Evolutionary conservation across 2,113 vertebrate genomes (phyloP).

Genomic region (Phylloscopus whistleri): DNA sequence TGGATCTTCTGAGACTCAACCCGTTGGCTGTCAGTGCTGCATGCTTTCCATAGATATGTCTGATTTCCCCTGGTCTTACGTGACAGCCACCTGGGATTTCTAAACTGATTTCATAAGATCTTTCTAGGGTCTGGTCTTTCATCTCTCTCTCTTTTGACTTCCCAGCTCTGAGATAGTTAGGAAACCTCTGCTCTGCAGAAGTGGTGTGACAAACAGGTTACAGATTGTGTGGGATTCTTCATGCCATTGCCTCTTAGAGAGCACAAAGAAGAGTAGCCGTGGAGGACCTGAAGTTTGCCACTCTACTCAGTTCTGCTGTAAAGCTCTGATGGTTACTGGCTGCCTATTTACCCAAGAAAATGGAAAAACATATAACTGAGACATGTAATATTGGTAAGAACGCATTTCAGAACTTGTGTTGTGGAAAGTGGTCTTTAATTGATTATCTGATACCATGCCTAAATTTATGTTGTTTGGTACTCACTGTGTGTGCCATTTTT

Average conservation of each 20-base stretch:
- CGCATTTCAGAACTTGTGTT: neutral
- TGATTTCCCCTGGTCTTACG: neutral
- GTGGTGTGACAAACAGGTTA: neutral
- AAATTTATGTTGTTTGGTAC: slow-evolving; percentile 46
- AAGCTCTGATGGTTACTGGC: neutral
- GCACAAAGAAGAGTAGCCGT: neutral
- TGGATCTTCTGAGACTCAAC: neutral
- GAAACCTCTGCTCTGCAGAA: neutral
- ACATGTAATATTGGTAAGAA: neutral
- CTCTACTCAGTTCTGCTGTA: neutral
- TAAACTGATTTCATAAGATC: neutral
- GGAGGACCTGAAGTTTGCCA: neutral
- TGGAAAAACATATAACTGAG: neutral
- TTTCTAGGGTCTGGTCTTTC: neutral
- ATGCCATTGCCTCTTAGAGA: fast-evolving
- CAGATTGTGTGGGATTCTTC: neutral
- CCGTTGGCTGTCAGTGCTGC: neutral
- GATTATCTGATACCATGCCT: slow-evolving; percentile 49
- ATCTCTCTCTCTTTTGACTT: neutral
- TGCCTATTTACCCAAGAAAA: neutral
- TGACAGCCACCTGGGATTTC: neutral
- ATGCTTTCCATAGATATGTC: neutral
- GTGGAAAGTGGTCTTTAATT: slow-evolving; percentile 32
- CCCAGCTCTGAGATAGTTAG: neutral
- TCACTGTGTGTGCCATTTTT: slow-evolving; percentile 31